Conservation (phyloP, 1,140 invertebrate genomes). For the Teleopsis dalmanni region DNA sequence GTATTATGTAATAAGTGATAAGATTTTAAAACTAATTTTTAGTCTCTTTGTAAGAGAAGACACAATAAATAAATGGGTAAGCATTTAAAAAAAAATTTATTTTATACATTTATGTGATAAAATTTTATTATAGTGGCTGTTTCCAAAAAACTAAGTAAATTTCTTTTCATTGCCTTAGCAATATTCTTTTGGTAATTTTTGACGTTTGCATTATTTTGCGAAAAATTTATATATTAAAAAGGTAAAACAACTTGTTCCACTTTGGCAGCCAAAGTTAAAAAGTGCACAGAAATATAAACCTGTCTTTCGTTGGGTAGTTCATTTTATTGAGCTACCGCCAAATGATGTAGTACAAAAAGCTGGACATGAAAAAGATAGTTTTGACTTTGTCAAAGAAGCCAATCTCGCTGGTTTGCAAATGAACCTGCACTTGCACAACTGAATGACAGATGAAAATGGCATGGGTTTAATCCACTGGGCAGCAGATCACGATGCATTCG, state of each 20-base stretch:
- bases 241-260: slow-evolving; percentile 57
- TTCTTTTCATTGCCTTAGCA: no score
- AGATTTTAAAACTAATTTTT: no score
- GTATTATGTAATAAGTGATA: no score
- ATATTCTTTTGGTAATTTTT: no score
- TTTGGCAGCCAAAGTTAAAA: slow-evolving; percentile 50
- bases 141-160: no score
- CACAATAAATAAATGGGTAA: no score
- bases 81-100: no score
- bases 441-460: slow-evolving; percentile 58
- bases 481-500: slow-evolving; percentile 65
- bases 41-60: no score
- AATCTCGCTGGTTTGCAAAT: slow-evolving; percentile 53
- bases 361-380: slow-evolving; percentile 59
- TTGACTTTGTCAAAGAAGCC: slow-evolving; percentile 77
- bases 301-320: slow-evolving; percentile 56
- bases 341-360: slow-evolving; percentile 50
- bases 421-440: slow-evolving; percentile 43
- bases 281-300: slow-evolving; percentile 9
- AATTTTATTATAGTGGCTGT: no score
- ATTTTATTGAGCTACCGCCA: slow-evolving; percentile 53
- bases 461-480: slow-evolving; percentile 84
- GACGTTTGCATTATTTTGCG: no score
- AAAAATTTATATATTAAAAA: slow-evolving; percentile 70
- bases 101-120: no score